Conservation (phyloP, 2,797 vertebrate species). For the Ibycter americanus region DNA sequence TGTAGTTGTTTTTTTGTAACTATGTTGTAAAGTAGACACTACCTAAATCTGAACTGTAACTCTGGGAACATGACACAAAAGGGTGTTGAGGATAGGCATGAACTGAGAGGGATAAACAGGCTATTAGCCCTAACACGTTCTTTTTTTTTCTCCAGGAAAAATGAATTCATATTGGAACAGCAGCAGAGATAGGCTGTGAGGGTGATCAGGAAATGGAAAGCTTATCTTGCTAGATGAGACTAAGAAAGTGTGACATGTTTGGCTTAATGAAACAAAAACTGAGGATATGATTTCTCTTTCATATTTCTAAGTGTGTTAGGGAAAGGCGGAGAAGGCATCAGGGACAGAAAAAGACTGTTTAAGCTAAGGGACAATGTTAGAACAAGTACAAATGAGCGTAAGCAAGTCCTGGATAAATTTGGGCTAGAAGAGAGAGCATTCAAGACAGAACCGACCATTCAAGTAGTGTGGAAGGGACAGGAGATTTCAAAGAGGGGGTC, state of each 20-base stretch:
- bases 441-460: not conserved
- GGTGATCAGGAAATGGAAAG: constrained; percentile 23
- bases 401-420: not conserved
- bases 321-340: not conserved
- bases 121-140: not conserved
- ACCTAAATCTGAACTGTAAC: not conserved
- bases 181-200: not conserved
- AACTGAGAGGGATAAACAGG: not conserved
- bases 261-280: not conserved
- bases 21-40: not conserved
- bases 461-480: fast-evolving
- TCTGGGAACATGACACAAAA: not conserved
- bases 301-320: not conserved
- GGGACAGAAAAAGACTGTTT: not conserved
- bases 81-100: not conserved
- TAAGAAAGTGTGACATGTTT: not conserved
- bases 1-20: not conserved
- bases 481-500: not conserved
- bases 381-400: not conserved
- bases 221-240: constrained; percentile 3
- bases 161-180: not conserved
- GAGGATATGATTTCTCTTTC: not conserved
- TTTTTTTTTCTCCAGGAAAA: not conserved
- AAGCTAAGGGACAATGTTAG: not conserved
- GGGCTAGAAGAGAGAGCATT: not conserved